Evolutionary conservation across 2,113 vertebrate species (phyloP), one percentile per base, ranked within the genome.

Genomic region (Lepus europaeus): DNA sequence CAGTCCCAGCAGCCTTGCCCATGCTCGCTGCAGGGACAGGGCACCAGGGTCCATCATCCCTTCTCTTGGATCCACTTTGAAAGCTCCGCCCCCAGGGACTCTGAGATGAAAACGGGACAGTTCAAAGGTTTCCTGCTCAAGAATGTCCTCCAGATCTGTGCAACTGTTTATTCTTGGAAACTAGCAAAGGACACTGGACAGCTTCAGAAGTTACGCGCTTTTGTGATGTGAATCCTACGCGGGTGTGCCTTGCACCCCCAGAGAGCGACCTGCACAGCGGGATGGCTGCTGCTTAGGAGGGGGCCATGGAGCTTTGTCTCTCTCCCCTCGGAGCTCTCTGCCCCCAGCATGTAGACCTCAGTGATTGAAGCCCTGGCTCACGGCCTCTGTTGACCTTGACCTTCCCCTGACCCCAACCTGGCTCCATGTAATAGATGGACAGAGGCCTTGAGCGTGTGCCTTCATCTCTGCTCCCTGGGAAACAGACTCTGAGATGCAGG

Each of bases 121-220:
- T 72, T 70, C 77, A 36, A 73, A 78, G 53, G 6, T 51, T 87
- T 94, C 72, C 79, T 73, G 76, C 84, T 92, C 68, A 83, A 51
- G 66, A 85, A 56, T 79, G 31, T 88, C 81, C 95, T 85, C 51
- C 17, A 83, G 70, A 72, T 64, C 79, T 45, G 23, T 13, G 73
- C 64, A 61, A 85, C 83, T 64, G 17, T 81, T 94, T 90, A 56
- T 93, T 95, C 90, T 23, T 69, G 63, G 73, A 87, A 77, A 29
- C 39, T 39, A 45, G 33, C 79, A 72, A 25, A 87, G 70, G 66
- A 61, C 63, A 9, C 68, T 88, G 87, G 53, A 83, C n/a, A 45
- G 78, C 89, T 92, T 82, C n/a, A 86, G 69, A 78, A 96, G 76
- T 31, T 20, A 7, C 51, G 4, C 61, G n/a, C 56, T 91, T 79